Evolutionary conservation across 2,888 invertebrate species (phyloP), one percentile per base, ranked within the genome.

Genomic region (Lissocephala sabroskyi): DNA sequence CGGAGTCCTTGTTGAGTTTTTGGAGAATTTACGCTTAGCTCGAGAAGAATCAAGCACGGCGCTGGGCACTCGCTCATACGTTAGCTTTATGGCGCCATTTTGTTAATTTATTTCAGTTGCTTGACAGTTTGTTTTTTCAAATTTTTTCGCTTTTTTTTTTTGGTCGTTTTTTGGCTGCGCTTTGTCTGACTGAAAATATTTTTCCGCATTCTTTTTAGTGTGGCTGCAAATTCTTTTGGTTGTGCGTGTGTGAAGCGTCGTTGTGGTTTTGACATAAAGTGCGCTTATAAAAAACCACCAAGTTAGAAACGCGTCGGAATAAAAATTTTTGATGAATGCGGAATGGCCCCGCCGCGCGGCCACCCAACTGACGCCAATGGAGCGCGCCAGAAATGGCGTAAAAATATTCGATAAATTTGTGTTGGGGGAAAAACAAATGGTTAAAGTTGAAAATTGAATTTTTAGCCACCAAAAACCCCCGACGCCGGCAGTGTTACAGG

Each of bases 191-290:
- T 26, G 44, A 41, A 41, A 16, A 52, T 56, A 50, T 56, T 65
- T 62, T 62, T 54, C 29, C 49, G 26, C 68, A 64, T 62, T 68
- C 60, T 48, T 56, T 58, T 55, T 45, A 45, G 59, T 54, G 48
- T 47, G 40, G 52, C 44, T 46, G 18, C 37, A 19, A 28, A 41
- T 39, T 53, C 56, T 63, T 61, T 49, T 52, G 32, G 3, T 4
- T 39, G 13, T 47, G 26, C 28, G 29, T 10, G 11, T 47, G 2
- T 23, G 23, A 5, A n/a, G 59, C 65, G 67, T 59, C 55, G 49
- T 53, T 71, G 71, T 71, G 71, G 71, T 71, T 74, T 71, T 71
- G 71, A 71, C 71, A 71, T 74, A 74, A 71, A 73, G 71, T 73
- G 71, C 59, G 63, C 75, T 71, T 75, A 71, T 71, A 67, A 71